Base-by-base conservation (phyloP, 2,888 invertebrate species). In the Mycalesis mineus region DNA sequence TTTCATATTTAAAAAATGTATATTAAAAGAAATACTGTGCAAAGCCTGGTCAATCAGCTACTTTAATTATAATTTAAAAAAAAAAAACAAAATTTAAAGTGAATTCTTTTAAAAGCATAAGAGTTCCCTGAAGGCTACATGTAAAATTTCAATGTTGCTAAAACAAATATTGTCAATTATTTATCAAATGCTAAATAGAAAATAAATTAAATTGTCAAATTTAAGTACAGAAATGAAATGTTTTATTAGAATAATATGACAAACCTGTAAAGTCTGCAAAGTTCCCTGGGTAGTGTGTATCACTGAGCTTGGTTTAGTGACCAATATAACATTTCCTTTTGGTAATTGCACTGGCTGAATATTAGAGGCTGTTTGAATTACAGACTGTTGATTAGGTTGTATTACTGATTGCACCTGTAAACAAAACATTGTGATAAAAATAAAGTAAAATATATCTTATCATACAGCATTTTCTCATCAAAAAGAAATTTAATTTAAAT, bases 361-460 rank as follows among this genome's bases (percentile, higher is more conserved):
- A 80, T 95, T 96, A 55, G 96, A 94, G 65, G 97, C 96, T 64
- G 96, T 96, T 90, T 98, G 98, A 83, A 98, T 98, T 54, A 98
- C 98, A 67, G 97, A 97, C 80, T 97, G 97, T 82, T 97, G 97
- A 84, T 97, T 97, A 65, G 97, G 95, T 90, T 98, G 98, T 83
- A 98, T 98, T 65, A 98, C 98, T 72, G 97, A 97, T 87, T 98
- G 97, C 66, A 96, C 96, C 95, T 97, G 91, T 56, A 92, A 85
- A 65, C 66, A 65, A 61, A 60, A 52, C 33, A 60, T 33, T 50
- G 57, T 50, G 39, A 59, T 54, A 47, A 53, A 68, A 57, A 64
- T 48, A 56, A 40, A 48, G 37, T 36, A 40, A 31, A 37, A 4
- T 22, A 4, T 22, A 22, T 22, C 22, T 22, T 22, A 22, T 22